phyloP scores from a whole-genome alignment of 2,888 invertebrate genomes.

The Ferdinandea cuprea region DNA sequence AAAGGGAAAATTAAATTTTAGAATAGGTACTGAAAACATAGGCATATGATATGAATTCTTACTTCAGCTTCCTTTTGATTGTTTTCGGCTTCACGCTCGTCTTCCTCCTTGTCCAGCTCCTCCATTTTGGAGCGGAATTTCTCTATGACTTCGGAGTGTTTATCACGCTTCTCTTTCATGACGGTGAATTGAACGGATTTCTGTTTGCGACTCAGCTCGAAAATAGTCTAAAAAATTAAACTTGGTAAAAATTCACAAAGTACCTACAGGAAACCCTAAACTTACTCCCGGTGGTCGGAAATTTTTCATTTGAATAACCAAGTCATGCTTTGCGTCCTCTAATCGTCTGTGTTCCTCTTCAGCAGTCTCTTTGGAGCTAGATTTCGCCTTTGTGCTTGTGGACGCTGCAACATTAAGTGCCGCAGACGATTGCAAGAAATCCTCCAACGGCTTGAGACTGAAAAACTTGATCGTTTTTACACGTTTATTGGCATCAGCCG shows the following conservation, averaged over 20 bases:
- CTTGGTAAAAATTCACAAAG: neutral
- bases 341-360: constrained; percentile 79
- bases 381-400: constrained; percentile 81
- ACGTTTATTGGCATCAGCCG: constrained; percentile 93
- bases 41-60: too few species aligned
- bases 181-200: constrained; percentile 90
- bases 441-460: constrained; percentile 83
- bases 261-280: constrained; percentile 16
- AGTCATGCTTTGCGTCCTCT: constrained; percentile 80
- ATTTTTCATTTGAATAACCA: constrained; percentile 80
- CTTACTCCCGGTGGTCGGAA: constrained; percentile 81
- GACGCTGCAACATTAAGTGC: constrained; percentile 82
- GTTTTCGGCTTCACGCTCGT: constrained; percentile 74
- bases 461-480: constrained; percentile 90
- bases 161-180: constrained; percentile 94
- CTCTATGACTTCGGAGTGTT: constrained; percentile 85
- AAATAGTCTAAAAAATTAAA: constrained; percentile 90
- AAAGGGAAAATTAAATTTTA: neutral
- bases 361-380: constrained; percentile 83
- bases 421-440: constrained; percentile 78
- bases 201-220: constrained; percentile 93
- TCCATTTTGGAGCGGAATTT: constrained; percentile 82
- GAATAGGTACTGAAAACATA: too few species aligned
- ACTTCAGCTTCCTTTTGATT: constrained; percentile 52
- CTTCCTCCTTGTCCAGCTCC: constrained; percentile 79